phyloP scores from a whole-genome alignment of 1,140 invertebrate species.

The Carcinoscorpius rotundicauda region DNA sequence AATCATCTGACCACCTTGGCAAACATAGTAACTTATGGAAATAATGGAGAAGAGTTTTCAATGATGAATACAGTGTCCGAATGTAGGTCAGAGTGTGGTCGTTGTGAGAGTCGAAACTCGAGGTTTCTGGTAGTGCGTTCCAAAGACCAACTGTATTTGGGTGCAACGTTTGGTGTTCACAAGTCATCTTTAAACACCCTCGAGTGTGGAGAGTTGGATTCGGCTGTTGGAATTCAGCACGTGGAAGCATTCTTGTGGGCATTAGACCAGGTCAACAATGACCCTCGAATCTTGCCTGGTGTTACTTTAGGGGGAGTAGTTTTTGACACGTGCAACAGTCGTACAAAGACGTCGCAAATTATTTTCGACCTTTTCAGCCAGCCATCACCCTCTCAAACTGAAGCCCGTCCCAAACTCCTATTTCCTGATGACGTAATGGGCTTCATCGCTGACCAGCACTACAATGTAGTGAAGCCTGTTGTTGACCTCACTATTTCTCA shows the following conservation, averaged over 20 bases:
- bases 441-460: conserved; percentile 21
- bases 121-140: conserved; percentile 16
- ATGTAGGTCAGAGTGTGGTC: conserved; percentile 15
- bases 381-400: conserved; percentile 6
- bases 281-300: conserved; percentile 26
- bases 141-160: conserved; percentile 23
- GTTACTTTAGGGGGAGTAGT: conserved; percentile 28
- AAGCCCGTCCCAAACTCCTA: conserved; percentile 20
- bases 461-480: conserved; percentile 19
- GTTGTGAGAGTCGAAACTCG: conserved; percentile 10
- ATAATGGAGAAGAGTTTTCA: conserved; percentile 26
- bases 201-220: conserved; percentile 23
- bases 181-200: conserved; percentile 23
- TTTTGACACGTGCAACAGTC: conserved; percentile 27
- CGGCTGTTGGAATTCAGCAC: conserved; percentile 26
- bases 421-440: conserved; percentile 24
- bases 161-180: conserved; percentile 27
- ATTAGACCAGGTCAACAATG: conserved; percentile 36
- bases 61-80: conserved; percentile 22
- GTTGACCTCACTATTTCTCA: conserved; percentile 21
- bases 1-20: conserved; percentile 30
- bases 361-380: conserved; percentile 25
- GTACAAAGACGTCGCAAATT: conserved; percentile 25
- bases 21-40: conserved; percentile 30
- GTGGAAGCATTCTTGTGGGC: conserved; percentile 40